Evolutionary conservation across 2,113 vertebrate genomes (phyloP).

Genomic region (Noctilio leporinus): DNA sequence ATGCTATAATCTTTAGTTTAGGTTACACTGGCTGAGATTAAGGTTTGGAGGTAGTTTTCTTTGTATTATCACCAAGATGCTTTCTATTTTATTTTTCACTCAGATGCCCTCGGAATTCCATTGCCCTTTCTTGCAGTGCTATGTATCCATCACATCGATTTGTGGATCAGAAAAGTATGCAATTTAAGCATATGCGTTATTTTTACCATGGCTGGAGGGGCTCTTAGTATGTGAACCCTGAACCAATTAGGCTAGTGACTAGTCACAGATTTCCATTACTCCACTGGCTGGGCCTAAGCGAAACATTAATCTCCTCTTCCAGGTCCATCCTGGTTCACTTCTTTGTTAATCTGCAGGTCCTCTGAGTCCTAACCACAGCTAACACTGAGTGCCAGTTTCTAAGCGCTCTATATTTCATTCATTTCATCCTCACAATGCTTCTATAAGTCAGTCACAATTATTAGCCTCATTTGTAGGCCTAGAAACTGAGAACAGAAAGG

Average conservation of each 20-base stretch:
- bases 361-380: neutral
- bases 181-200: neutral
- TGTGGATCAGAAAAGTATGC: neutral
- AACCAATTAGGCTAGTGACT: neutral
- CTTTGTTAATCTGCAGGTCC: neutral
- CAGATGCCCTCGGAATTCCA: neutral
- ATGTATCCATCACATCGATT: neutral
- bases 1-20: neutral
- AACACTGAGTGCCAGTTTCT: neutral
- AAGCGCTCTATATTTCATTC: neutral
- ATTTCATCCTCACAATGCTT: neutral
- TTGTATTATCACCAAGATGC: neutral
- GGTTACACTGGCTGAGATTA: neutral
- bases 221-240: neutral
- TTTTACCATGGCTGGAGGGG: neutral
- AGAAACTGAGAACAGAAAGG: neutral
- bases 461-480: neutral
- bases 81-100: neutral
- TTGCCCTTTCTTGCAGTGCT: neutral
- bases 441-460: neutral
- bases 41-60: neutral
- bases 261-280: neutral
- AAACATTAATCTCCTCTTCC: neutral
- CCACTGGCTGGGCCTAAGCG: neutral
- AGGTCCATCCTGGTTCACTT: neutral